Conservation (phyloP, 2,113 vertebrate genomes). For the Octodon degus region DNA sequence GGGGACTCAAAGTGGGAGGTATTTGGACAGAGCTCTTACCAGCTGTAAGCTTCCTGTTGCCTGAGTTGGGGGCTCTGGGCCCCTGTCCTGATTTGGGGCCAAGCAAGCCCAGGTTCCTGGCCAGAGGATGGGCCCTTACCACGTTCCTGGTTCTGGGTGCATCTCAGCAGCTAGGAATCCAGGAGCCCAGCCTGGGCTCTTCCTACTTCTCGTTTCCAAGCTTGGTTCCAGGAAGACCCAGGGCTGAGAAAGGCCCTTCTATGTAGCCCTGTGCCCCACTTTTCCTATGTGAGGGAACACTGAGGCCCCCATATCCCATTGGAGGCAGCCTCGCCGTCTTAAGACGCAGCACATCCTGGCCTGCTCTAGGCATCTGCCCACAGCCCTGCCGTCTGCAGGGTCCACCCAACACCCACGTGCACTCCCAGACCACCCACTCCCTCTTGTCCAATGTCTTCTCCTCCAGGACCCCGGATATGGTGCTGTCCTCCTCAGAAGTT, state of each 20-base stretch:
- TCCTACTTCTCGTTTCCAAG: neutral
- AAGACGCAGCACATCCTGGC: neutral
- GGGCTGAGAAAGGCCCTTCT: neutral
- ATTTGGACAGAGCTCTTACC: constrained; percentile 73
- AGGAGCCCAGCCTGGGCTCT: neutral
- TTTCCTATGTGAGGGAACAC: constrained; percentile 8
- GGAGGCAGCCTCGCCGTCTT: neutral
- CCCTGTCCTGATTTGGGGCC: constrained; percentile 59
- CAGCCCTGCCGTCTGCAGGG: neutral
- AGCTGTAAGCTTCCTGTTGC: constrained; percentile 70
- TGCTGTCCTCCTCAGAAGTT: constrained; percentile 62
- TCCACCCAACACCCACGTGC: constrained; percentile 53
- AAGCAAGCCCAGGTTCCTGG: constrained; percentile 43
- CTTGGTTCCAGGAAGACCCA: neutral
- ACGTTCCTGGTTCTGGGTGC: neutral
- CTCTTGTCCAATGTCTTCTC: neutral
- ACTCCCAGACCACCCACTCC: constrained; percentile 20
- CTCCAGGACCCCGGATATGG: constrained; percentile 57
- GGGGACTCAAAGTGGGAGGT: neutral
- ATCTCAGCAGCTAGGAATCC: neutral
- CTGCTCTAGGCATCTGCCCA: neutral
- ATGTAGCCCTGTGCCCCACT: neutral
- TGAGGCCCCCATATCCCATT: neutral
- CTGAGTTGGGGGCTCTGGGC: constrained; percentile 65
- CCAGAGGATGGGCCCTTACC: constrained; percentile 71